Percentiles rank a stretch among this genome's conserved stretches.
Evolutionary conservation across 2,888 invertebrate genomes (phyloP).

Genomic region (Dicyrtomina minuta): DNA sequence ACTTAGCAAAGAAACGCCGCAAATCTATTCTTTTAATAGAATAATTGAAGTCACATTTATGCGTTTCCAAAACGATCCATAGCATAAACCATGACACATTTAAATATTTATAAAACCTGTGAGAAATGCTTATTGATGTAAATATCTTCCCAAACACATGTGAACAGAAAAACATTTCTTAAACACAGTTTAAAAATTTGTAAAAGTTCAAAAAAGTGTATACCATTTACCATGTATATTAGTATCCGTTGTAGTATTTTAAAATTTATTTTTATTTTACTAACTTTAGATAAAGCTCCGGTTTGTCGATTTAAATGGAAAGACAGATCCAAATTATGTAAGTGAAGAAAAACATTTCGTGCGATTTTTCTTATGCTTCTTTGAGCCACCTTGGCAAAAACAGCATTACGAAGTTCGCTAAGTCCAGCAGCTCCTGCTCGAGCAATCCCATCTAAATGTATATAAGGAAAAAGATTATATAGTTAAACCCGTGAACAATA

Average conservation of each 20-base stretch:
- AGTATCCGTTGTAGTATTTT: background rate
- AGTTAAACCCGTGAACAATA: too few species aligned
- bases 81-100: too few species aligned
- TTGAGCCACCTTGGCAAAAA: conserved; percentile 96
- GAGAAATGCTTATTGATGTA: too few species aligned
- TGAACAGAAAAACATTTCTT: too few species aligned
- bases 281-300: conserved; percentile 86
- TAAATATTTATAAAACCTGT: too few species aligned
- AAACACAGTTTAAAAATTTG: background rate
- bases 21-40: background rate
- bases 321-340: conserved; percentile 88
- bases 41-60: too few species aligned
- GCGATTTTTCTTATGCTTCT: conserved; percentile 93
- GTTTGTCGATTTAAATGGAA: conserved; percentile 95
- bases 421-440: conserved; percentile 86
- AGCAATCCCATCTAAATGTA: conserved; percentile 92
- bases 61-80: too few species aligned
- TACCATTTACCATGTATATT: background rate
- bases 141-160: too few species aligned
- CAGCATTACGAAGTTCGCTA: conserved; percentile 95
- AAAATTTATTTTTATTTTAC: background rate
- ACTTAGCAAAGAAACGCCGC: too few species aligned
- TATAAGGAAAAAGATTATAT: conserved; percentile 53
- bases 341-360: conserved; percentile 89
- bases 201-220: too few species aligned